Conservation (phyloP, 2,113 vertebrate species). For the Sylvia atricapilla region DNA sequence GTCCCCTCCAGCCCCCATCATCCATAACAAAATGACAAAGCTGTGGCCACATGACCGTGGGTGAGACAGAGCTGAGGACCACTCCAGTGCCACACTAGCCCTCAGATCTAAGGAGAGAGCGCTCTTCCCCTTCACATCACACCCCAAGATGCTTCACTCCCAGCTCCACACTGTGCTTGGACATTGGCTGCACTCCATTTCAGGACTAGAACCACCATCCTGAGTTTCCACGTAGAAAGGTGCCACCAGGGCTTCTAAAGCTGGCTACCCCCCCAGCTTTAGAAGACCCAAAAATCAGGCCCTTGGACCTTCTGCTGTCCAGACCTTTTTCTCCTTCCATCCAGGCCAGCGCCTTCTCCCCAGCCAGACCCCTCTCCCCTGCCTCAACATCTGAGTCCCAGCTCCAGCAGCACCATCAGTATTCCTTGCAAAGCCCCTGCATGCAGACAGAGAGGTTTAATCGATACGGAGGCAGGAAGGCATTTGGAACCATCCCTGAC, state of each 20-base stretch:
- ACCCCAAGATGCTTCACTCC: not conserved
- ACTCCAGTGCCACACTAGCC: not conserved
- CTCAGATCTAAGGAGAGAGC: not conserved
- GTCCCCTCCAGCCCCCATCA: not conserved
- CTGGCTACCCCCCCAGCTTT: not conserved
- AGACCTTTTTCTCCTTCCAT: not conserved
- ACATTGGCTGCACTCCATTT: accelerated
- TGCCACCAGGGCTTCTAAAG: not conserved
- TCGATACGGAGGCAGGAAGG: slow-evolving; percentile 71
- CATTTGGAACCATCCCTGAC: slow-evolving; percentile 69
- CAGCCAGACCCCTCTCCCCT: not conserved
- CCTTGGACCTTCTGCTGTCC: not conserved
- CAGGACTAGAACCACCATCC: not conserved
- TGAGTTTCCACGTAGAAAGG: not conserved
- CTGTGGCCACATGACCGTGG: accelerated
- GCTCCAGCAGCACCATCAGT: slow-evolving; percentile 48
- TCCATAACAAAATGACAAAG: not conserved
- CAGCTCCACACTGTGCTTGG: not conserved
- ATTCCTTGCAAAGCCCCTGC: slow-evolving; percentile 45
- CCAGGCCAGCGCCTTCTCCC: not conserved
- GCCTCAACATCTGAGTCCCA: not conserved
- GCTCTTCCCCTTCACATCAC: not conserved
- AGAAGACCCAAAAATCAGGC: not conserved
- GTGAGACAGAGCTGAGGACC: not conserved
- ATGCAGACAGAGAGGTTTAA: slow-evolving; percentile 42